phyloP scores from a whole-genome alignment of 2,888 invertebrate genomes.

The Rhagonycha lutea region DNA sequence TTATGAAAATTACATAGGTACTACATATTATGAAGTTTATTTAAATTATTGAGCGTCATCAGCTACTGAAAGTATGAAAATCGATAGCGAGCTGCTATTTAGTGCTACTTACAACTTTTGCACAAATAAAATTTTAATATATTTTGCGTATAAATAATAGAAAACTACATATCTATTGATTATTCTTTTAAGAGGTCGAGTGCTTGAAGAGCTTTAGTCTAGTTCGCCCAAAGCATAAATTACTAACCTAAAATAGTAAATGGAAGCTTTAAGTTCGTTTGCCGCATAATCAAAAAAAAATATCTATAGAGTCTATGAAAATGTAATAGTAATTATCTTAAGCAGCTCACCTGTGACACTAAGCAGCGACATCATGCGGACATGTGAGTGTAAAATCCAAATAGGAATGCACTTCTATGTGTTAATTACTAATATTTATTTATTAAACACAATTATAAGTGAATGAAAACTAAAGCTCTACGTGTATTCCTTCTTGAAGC shows the following conservation, averaged over 20 bases:
- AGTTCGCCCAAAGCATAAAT: not conserved
- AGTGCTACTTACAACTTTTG: not conserved
- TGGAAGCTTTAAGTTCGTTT: not conserved
- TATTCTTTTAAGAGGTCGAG: not conserved
- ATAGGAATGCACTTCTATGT: conserved; percentile 28
- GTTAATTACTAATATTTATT: not conserved
- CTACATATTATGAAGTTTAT: not conserved
- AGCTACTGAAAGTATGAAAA: not conserved
- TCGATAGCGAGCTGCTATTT: not conserved
- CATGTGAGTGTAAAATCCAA: conserved; percentile 27
- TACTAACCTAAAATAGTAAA: not conserved
- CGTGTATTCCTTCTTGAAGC: conserved; percentile 33
- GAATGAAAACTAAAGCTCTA: not conserved
- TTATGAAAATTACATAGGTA: not conserved
- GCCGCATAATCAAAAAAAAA: not conserved
- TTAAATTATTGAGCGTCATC: not conserved
- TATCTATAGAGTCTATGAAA: not conserved
- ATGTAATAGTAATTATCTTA: not conserved
- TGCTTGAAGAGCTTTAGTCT: not conserved
- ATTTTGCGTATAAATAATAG: not conserved
- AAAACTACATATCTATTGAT: not conserved
- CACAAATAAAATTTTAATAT: not conserved
- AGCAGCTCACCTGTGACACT: conserved; percentile 48
- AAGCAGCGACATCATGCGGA: conserved; percentile 49
- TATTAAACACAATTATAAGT: not conserved